Evolutionary conservation across 92 coral and sea anemone species (phyloP).

Genomic region (Montipora capitata): DNA sequence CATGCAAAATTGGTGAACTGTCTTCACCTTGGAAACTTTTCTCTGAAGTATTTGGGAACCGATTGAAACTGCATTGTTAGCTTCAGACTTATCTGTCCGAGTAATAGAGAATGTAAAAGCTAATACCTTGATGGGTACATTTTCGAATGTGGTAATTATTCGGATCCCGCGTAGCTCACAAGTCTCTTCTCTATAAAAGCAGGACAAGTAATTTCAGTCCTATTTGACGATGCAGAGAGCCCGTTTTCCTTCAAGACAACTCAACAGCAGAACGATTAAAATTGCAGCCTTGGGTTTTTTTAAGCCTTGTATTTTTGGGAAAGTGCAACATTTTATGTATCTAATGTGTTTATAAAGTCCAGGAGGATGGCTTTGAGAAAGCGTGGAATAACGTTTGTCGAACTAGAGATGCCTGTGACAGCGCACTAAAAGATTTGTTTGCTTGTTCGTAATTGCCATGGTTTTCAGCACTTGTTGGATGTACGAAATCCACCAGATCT

Average conservation of each 20-base stretch:
- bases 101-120: neutral
- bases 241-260: neutral
- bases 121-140: neutral
- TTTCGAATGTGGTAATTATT: neutral
- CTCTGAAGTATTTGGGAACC: neutral
- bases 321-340: neutral
- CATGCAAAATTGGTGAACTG: neutral
- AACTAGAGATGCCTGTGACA: constrained; percentile 60
- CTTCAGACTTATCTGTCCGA: neutral
- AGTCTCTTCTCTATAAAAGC: constrained; percentile 20
- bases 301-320: neutral
- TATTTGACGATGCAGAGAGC: constrained; percentile 15
- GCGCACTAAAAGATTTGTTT: constrained; percentile 46
- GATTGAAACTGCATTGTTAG: neutral
- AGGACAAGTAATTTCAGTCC: neutral
- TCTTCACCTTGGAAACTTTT: neutral
- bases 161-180: neutral
- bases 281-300: neutral
- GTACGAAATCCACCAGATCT: neutral
- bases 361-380: constrained; percentile 30
- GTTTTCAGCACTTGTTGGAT: neutral
- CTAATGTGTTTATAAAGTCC: constrained; percentile 19
- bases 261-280: neutral
- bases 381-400: constrained; percentile 40
- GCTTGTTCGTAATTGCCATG: neutral